phyloP scores from a whole-genome alignment of 2,113 vertebrate species.

The Mionectes macconnelli region DNA sequence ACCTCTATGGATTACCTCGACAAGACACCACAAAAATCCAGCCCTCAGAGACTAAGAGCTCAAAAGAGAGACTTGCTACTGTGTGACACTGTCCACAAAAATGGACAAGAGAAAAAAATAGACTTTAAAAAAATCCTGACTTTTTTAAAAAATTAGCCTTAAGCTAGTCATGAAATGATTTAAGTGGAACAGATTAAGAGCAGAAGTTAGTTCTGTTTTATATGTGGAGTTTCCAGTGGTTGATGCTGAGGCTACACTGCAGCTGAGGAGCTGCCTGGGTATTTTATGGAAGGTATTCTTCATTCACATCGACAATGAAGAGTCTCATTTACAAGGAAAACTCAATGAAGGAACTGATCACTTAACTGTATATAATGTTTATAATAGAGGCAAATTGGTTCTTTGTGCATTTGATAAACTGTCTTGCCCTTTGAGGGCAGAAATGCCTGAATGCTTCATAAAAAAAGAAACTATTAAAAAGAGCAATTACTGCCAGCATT shows the following conservation, averaged over 20 bases:
- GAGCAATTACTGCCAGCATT: not conserved
- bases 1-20: constrained; percentile 92
- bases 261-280: not conserved
- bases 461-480: not conserved
- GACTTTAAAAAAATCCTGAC: not conserved
- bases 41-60: constrained; percentile 42
- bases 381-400: constrained; percentile 12
- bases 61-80: constrained; percentile 77
- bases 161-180: constrained; percentile 39
- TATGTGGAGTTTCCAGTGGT: not conserved
- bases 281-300: not conserved
- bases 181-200: constrained; percentile 17
- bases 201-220: constrained; percentile 40
- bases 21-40: constrained; percentile 84
- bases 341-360: constrained; percentile 38
- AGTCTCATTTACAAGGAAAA: not conserved
- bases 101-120: not conserved
- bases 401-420: constrained; percentile 45
- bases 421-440: not conserved
- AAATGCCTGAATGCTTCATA: constrained; percentile 6
- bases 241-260: not conserved
- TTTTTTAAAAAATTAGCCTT: constrained; percentile 64
- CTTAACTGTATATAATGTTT: constrained; percentile 55
- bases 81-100: constrained; percentile 71
- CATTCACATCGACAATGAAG: not conserved